Conservation (phyloP, 2,888 invertebrate genomes). For the Seira sanloemensis region DNA sequence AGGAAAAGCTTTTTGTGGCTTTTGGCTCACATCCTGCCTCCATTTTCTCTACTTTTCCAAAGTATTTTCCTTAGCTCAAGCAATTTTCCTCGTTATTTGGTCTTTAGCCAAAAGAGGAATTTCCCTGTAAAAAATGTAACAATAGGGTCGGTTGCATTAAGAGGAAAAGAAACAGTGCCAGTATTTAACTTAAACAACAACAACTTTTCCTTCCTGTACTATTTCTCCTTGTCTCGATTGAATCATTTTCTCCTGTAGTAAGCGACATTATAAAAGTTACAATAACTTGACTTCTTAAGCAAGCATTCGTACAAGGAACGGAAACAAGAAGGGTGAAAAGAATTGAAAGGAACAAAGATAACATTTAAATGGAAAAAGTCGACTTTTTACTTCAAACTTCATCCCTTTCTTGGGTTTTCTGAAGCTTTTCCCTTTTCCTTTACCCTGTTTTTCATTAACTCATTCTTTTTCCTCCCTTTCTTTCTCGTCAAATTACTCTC, state of each 20-base stretch:
- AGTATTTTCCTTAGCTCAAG: constrained; percentile 21
- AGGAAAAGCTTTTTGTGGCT: constrained; percentile 43
- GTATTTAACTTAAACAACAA: no score
- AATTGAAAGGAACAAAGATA: neutral
- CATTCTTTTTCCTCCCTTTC: constrained; percentile 11
- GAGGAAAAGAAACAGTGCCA: no score
- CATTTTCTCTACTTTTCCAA: constrained; percentile 5
- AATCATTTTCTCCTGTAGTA: constrained; percentile 46
- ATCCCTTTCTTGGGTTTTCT: no score
- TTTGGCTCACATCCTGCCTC: constrained; percentile 23
- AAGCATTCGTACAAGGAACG: neutral
- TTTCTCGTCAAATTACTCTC: constrained; percentile 24
- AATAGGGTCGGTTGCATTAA: no score
- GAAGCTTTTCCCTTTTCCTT: constrained; percentile 6
- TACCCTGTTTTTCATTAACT: constrained; percentile 20
- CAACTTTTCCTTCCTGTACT: constrained; percentile 16
- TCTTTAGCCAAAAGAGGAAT: constrained; percentile 39
- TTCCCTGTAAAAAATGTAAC: neutral
- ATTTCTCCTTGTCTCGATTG: constrained; percentile 41
- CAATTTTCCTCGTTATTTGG: constrained; percentile 56
- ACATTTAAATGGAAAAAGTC: neutral
- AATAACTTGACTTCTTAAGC: constrained; percentile 9
- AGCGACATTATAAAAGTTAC: neutral
- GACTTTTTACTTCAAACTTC: neutral
- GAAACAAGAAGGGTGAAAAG: constrained; percentile 17